Base-by-base conservation (phyloP, 2,113 vertebrate species). In the Nothoprocta pentlandii region DNA sequence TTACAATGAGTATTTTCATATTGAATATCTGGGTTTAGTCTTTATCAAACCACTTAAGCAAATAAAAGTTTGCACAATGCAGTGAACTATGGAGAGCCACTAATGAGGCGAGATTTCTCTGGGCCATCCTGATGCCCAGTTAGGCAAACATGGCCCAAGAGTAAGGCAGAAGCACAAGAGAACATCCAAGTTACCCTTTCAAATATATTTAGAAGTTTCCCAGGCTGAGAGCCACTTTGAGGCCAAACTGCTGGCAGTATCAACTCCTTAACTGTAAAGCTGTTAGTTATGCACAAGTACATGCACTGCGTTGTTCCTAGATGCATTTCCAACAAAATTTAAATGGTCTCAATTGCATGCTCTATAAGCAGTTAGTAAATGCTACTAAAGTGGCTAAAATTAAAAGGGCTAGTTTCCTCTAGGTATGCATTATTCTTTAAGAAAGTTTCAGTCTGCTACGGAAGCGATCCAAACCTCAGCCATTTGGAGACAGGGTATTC, bases 231-330 rank as follows among this genome's bases (percentile, higher is more conserved):
- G n/a, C 75, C 41, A 44, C 78, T 70, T 39, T 16, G 78, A 70
- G 75, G 68, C 44, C 75, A 70, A 84, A 17, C 36, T 23, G 56
- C 82, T 51, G 66, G 58, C 77, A 83, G 56, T 17, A 30, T 7
- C 44, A 42, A 81, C 64, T 68, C 85, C 39, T 22, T 14, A 59
- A 56, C 73, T 15, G 83, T 39, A 77, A 68, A 95, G 92, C 94
- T 78, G 83, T 94, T 92, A 92, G 96, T 92, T 63, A 78, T 44
- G 80, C 92, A 80, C 62, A 85, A 59, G 46, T 87, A 79, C 95
- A 93, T 95, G 92, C 93, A 89, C 39, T 25, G 73, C 23, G 13
- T 1, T 39, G 34, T 59, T 51, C 47, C 42, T 39, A n/a, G 30
- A 28, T 32, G 39, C 14, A 63, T 19, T 53, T 34, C 39, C 36